Evolutionary conservation across 2,797 vertebrate species (phyloP).

Genomic region (Mallotus villosus): DNA sequence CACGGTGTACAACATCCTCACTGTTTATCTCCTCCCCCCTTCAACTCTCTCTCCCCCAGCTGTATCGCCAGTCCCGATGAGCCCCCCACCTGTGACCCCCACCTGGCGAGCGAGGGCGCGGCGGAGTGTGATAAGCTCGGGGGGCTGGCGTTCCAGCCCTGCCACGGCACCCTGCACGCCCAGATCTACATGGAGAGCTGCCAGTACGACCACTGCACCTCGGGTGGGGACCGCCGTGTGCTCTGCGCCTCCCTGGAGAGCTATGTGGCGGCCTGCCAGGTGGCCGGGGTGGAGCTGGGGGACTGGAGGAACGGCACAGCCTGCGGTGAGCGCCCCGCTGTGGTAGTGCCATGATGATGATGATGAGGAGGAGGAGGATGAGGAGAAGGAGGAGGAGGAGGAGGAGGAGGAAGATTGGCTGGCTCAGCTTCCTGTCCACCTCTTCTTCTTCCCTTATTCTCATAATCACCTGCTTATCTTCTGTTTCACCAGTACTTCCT

Average conservation of each 20-base stretch:
- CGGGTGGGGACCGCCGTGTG: slow-evolving; percentile 63
- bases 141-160: slow-evolving; percentile 68
- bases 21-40: not conserved
- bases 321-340: slow-evolving; percentile 68
- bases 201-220: slow-evolving; percentile 78
- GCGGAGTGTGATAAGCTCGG: slow-evolving; percentile 60
- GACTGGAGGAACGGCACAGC: slow-evolving; percentile 73
- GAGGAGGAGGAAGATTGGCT: too few relatives aligned
- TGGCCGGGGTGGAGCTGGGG: slow-evolving; percentile 68
- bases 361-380: not conserved
- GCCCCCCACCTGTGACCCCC: slow-evolving; percentile 54
- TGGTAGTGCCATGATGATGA: not conserved
- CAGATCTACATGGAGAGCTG: slow-evolving; percentile 76
- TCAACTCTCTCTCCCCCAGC: slow-evolving; percentile 53
- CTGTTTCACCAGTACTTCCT: not conserved
- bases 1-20: not conserved
- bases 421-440: not conserved
- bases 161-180: slow-evolving; percentile 75
- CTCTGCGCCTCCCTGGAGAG: slow-evolving; percentile 77
- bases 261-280: slow-evolving; percentile 76
- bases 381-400: not conserved
- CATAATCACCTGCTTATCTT: not conserved
- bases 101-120: slow-evolving; percentile 56
- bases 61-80: slow-evolving; percentile 53
- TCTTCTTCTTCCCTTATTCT: not conserved